Percentiles rank a stretch among this genome's conserved stretches.
Conservation (phyloP, 37 sponge, comb jelly and placozoan genomes). For the Crambe crambe region DNA sequence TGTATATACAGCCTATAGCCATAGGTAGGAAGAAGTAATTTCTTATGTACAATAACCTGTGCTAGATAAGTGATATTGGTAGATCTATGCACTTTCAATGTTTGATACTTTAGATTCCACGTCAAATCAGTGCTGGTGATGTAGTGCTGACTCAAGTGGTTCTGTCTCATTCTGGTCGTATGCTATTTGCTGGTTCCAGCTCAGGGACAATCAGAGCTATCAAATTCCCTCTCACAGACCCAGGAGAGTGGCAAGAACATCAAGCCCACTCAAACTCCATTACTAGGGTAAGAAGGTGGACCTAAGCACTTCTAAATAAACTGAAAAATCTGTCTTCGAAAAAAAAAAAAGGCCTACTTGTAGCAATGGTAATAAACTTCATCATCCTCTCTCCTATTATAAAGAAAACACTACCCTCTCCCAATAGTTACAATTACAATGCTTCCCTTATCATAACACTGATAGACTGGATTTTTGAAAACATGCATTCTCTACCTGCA, state of each 20-base stretch:
- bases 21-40: not conserved
- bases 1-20: no score
- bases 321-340: no score
- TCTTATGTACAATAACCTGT: not conserved
- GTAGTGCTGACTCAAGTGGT: conserved; percentile 82
- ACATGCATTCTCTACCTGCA: conserved; percentile 12
- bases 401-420: no score
- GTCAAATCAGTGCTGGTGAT: conserved; percentile 78
- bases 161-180: conserved; percentile 88
- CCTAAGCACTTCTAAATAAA: no score
- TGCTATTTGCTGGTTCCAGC: conserved; percentile 93
- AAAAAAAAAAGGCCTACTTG: no score
- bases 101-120: not conserved
- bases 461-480: no score
- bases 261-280: conserved; percentile 80
- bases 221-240: conserved; percentile 89
- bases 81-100: not conserved
- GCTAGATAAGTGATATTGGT: not conserved
- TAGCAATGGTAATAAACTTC: no score
- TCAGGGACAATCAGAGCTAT: conserved; percentile 80
- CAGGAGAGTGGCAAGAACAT: conserved; percentile 87
- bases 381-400: no score
- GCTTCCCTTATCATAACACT: no score
- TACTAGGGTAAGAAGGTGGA: conserved; percentile 68
- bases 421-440: no score